Conservation (phyloP, 2,797 vertebrate species). For the Peromyscus nudipes region DNA sequence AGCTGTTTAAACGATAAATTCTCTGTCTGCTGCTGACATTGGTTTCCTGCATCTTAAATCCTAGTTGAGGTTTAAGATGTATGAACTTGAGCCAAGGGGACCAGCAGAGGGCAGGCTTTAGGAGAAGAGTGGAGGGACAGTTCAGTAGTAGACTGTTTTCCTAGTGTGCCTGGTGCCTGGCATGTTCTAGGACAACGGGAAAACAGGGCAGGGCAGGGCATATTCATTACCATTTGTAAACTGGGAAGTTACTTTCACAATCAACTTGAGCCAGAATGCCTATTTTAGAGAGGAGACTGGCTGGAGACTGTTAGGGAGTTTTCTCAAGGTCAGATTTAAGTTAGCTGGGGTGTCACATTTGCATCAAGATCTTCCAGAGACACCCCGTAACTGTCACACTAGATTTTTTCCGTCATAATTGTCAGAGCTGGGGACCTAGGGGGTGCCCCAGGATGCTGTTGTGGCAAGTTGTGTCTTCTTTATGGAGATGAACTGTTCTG, state of each 20-base stretch:
- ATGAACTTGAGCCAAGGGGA: not conserved
- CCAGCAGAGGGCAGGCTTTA: not conserved
- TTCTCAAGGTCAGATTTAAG: not conserved
- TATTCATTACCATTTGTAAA: not conserved
- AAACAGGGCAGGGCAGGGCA: not conserved
- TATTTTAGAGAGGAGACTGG: not conserved
- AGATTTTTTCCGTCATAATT: not conserved
- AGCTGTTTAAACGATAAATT: not conserved
- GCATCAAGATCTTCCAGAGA: not conserved
- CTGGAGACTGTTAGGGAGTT: not conserved
- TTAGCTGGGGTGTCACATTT: not conserved
- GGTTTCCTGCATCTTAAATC: not conserved
- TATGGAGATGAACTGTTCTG: not conserved
- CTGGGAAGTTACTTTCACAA: not conserved
- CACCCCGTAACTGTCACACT: not conserved
- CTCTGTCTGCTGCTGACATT: not conserved
- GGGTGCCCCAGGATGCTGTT: not conserved
- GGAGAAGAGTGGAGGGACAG: not conserved
- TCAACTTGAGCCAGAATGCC: not conserved
- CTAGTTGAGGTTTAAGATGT: not conserved
- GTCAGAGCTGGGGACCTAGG: no score
- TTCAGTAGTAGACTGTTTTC: not conserved
- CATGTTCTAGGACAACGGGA: rapidly evolving
- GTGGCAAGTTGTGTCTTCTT: not conserved
- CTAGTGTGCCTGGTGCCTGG: not conserved